Percentiles rank a stretch among this genome's conserved stretches.
Conservation (phyloP, 2,113 vertebrate species). For the Psophia crepitans region DNA sequence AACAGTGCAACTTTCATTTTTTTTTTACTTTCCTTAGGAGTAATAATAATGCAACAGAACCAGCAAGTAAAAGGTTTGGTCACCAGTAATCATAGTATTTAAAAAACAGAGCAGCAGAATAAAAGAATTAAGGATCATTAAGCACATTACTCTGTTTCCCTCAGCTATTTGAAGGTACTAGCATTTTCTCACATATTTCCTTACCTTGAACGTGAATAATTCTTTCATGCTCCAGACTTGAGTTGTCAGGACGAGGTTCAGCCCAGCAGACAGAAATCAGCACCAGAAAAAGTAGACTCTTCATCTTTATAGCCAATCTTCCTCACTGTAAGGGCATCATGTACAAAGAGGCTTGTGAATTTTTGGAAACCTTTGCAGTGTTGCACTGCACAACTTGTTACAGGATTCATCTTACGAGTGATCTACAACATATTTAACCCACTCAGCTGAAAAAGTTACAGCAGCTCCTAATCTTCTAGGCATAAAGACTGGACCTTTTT, state of each 20-base stretch:
- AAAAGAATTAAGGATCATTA: background rate
- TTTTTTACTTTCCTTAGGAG: background rate
- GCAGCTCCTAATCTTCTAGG: constrained; percentile 2
- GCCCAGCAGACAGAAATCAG: constrained; percentile 85
- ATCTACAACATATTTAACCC: constrained; percentile 56
- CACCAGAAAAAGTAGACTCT: constrained; percentile 83
- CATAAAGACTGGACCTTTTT: constrained; percentile 18
- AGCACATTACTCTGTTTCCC: background rate
- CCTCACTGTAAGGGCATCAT: constrained; percentile 78
- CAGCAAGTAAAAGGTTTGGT: constrained; percentile 1
- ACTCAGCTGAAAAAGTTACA: constrained; percentile 65
- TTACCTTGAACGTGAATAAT: constrained; percentile 92
- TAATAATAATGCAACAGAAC: background rate
- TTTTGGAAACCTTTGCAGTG: constrained; percentile 49
- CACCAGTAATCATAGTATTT: background rate
- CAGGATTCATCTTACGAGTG: constrained; percentile 32
- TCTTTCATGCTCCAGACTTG: constrained; percentile 79
- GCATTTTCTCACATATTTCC: constrained; percentile 49
- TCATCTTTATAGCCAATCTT: constrained; percentile 82
- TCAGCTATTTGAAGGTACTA: background rate
- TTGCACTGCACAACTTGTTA: constrained; percentile 69
- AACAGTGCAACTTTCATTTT: background rate
- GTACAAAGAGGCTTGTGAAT: constrained; percentile 61
- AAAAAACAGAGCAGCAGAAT: constrained; percentile 17
- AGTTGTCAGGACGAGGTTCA: constrained; percentile 77